These are phyloP conservation scores for Monochamus saltuarius DNA, from an alignment of 1,140 invertebrate species.

Conservation along the genomic window DNA sequence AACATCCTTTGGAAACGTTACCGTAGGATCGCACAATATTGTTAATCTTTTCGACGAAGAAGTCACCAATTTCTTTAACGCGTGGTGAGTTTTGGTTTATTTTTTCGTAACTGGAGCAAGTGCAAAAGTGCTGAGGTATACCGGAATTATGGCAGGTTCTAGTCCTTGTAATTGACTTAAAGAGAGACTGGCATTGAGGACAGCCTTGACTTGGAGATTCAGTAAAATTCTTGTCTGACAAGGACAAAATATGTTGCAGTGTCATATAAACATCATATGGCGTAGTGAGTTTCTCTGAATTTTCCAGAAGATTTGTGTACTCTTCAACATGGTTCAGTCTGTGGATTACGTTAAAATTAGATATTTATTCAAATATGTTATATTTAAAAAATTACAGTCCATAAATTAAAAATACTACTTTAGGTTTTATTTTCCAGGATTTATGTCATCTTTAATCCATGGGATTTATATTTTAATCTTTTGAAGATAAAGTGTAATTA, in stretches of 20 bases:
- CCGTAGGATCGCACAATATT: slow-evolving; percentile 12
- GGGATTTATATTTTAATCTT: too few relatives aligned
- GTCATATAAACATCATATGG: slow-evolving; percentile 75
- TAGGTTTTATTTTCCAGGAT: too few relatives aligned
- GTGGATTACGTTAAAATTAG: slow-evolving; percentile 17
- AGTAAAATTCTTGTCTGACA: slow-evolving; percentile 51
- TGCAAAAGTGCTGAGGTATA: slow-evolving; percentile 65
- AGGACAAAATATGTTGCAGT: slow-evolving; percentile 50
- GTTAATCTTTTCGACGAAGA: slow-evolving; percentile 49
- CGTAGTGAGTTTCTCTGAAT: slow-evolving; percentile 65
- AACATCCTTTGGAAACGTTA: slow-evolving; percentile 19
- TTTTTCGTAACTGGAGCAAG: slow-evolving; percentile 50
- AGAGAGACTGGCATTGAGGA: slow-evolving; percentile 66
- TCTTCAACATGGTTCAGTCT: slow-evolving; percentile 53
- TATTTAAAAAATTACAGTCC: too few relatives aligned
- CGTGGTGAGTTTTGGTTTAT: slow-evolving; percentile 51
- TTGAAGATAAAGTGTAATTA: too few relatives aligned
- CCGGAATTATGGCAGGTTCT: slow-evolving; percentile 71
- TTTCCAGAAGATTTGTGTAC: slow-evolving; percentile 62
- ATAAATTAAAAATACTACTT: too few relatives aligned
- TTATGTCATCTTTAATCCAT: too few relatives aligned
- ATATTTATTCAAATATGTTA: too few relatives aligned
- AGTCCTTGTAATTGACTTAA: slow-evolving; percentile 61
- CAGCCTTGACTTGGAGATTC: slow-evolving; percentile 55
- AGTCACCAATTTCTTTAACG: slow-evolving; percentile 53